Conservation (phyloP, 2,113 vertebrate species). For the Plectropomus leopardus region DNA sequence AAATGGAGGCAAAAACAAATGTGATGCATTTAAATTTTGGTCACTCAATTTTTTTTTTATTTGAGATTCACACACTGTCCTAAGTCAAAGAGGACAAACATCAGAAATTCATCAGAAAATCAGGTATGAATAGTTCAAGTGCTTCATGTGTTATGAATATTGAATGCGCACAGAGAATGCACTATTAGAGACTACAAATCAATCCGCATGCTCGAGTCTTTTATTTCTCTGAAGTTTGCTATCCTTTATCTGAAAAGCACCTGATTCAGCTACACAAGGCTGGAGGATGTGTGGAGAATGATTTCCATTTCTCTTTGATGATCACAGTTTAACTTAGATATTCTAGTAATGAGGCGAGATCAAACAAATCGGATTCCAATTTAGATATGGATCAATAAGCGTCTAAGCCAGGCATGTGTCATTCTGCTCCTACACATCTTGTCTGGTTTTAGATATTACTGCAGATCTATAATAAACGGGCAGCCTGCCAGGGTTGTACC, state of each 20-base stretch:
- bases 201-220: background rate
- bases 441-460: too few relatives aligned
- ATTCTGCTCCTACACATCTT: too few relatives aligned
- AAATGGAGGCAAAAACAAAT: too few relatives aligned
- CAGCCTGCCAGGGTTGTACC: too few relatives aligned
- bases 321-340: background rate
- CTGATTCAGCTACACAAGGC: background rate
- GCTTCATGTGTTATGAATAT: background rate
- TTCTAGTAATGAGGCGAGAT: background rate
- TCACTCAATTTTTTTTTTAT: too few relatives aligned
- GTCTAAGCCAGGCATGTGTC: background rate
- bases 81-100: background rate
- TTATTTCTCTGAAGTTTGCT: background rate
- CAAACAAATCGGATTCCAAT: background rate
- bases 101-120: background rate
- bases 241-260: constrained; percentile 1
- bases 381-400: background rate
- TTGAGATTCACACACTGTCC: background rate
- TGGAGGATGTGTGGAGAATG: background rate
- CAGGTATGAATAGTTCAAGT: too few relatives aligned
- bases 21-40: too few relatives aligned
- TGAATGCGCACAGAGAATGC: background rate
- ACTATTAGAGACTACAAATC: background rate
- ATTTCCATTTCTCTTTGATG: background rate
- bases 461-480: too few relatives aligned